phyloP scores from a whole-genome alignment of 2,888 invertebrate genomes.

The Brenthis ino region DNA sequence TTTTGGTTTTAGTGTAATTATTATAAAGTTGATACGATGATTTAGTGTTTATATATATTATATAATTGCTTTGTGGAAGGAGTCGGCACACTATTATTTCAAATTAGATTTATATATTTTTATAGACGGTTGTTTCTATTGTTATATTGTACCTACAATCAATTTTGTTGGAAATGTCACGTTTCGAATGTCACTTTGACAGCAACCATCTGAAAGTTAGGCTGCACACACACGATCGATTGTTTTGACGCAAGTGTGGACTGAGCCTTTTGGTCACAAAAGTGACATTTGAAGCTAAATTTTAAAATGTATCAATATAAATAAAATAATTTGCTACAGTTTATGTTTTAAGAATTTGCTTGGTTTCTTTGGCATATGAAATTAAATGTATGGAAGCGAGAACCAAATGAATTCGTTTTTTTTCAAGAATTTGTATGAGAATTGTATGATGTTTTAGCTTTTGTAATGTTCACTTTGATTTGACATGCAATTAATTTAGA shows the following conservation, averaged over 20 bases:
- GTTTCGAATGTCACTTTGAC: slow-evolving; percentile 36
- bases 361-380: neutral
- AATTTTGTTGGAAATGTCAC: slow-evolving; percentile 65
- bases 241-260: neutral
- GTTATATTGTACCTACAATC: slow-evolving; percentile 66
- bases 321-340: slow-evolving; percentile 23
- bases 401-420: slow-evolving; percentile 11
- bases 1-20: slow-evolving; percentile 8
- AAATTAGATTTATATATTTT: slow-evolving; percentile 81
- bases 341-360: slow-evolving; percentile 23
- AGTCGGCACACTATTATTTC: slow-evolving; percentile 63
- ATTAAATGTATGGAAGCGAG: neutral
- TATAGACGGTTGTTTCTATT: slow-evolving; percentile 77
- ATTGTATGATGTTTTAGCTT: slow-evolving; percentile 40
- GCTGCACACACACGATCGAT: neutral
- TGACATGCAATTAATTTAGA: slow-evolving; percentile 71
- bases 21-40: neutral
- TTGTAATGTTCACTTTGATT: slow-evolving; percentile 63
- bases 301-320: slow-evolving; percentile 37
- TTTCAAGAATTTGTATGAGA: slow-evolving; percentile 31
- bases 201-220: slow-evolving; percentile 8
- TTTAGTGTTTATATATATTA: neutral
- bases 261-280: slow-evolving; percentile 12
- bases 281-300: slow-evolving; percentile 38
- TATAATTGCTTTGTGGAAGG: slow-evolving; percentile 15